Conservation (phyloP, 2,113 vertebrate genomes). For the Nycticryphes semicollaris region DNA sequence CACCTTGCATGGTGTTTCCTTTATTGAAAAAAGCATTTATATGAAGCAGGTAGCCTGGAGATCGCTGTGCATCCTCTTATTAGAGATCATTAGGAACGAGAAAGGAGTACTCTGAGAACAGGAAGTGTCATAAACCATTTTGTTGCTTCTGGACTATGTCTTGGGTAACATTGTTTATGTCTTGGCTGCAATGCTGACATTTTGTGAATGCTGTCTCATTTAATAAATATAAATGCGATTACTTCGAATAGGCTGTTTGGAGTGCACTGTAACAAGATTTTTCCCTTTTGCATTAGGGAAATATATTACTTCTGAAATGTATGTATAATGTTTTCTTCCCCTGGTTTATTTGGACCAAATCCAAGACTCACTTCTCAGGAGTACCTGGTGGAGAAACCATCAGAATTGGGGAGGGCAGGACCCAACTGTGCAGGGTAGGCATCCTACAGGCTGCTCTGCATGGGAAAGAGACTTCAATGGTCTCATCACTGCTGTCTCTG, state of each 20-base stretch:
- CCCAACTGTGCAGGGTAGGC: background rate
- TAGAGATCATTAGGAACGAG: constrained; percentile 11
- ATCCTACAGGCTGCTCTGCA: background rate
- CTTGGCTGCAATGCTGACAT: constrained; percentile 14
- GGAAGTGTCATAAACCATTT: constrained; percentile 34
- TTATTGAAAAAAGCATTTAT: background rate
- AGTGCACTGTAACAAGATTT: constrained; percentile 40
- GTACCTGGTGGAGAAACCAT: background rate
- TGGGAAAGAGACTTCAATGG: background rate
- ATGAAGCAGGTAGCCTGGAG: background rate
- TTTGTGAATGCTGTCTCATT: constrained; percentile 19
- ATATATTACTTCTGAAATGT: background rate
- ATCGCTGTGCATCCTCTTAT: background rate
- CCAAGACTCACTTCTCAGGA: background rate
- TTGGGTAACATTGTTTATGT: background rate
- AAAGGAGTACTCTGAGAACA: background rate
- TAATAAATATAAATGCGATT: constrained; percentile 41
- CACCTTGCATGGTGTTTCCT: background rate
- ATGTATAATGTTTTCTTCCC: background rate
- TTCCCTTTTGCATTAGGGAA: background rate
- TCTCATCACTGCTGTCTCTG: background rate
- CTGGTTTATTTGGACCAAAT: background rate
- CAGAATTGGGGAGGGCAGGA: background rate
- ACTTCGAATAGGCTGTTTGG: background rate
- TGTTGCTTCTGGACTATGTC: constrained; percentile 50